Base-by-base conservation (phyloP, 2,888 invertebrate species). In the Zootermopsis nevadensis region DNA sequence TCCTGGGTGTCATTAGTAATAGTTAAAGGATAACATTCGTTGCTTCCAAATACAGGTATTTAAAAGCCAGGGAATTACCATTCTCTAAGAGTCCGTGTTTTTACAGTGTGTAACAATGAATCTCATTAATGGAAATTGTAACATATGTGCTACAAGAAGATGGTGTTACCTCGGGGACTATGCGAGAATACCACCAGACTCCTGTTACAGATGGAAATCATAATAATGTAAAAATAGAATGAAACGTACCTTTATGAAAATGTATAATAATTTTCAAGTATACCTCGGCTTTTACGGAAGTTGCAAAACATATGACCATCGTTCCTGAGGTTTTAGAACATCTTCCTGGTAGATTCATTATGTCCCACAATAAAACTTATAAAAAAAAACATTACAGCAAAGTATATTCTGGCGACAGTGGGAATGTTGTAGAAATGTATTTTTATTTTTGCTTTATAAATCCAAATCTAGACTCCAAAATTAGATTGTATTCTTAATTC, bases 111-210 rank as follows among this genome's bases (percentile, higher is more conserved):
- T 48, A 48, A 8, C 60, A 60, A n/a, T 60, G 60, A n/a, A 27
- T 33, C 30, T n/a, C 33, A 69, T 69, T 69, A 69, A 69, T 69
- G 69, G 10, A 27, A 33, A 33, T 69, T 69, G 69, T 69, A 69
- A 69, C 69, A 22, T 69, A 69, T 69, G 69, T 33, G 69, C 69
- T 33, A 15, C 31, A 12, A n/a, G n/a, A 33, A 69, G 69, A 69
- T 33, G 33, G 69, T 24, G 69, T 33, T 69, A 69, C 69, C 69
- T 69, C 15, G 69, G 69, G 69, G 15, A 30, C 69, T 2, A 3
- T 0, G 69, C 31, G 19, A 33, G 3, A 33, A 10, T 33, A 69
- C 15, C 69, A 33, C 8, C 31, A 33, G 69, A 24, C 30, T 22
- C 33, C 30, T 22, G 69, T 2, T 27, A 22, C 33, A 69, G 27